Percentiles rank a stretch among this genome's conserved stretches.
These are phyloP conservation scores for Eutolmus rufibarbis DNA, from an alignment of 2,888 invertebrate species.

Conservation along the genomic window DNA sequence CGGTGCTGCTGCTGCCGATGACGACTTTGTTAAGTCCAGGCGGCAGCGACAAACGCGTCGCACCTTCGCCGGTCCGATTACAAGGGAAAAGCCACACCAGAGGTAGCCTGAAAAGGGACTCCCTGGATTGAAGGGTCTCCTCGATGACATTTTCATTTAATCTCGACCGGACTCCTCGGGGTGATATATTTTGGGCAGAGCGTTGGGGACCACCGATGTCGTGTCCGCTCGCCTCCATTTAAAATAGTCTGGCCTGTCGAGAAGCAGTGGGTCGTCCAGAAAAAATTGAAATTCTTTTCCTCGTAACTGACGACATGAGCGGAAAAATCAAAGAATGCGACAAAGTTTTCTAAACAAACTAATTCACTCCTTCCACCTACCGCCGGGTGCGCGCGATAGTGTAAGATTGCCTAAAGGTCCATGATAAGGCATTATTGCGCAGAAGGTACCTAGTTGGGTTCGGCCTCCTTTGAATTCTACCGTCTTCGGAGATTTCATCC, in stretches of 20 bases:
- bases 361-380: conserved; percentile 39
- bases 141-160: conserved; percentile 42
- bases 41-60: conserved; percentile 13
- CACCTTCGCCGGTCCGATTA: conserved; percentile 6
- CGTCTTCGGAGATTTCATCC: not conserved
- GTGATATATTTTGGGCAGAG: conserved; percentile 42
- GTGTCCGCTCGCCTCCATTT: not conserved
- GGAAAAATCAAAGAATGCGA: conserved; percentile 31
- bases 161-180: conserved; percentile 6
- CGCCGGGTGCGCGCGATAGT: not conserved
- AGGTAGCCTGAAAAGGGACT: conserved; percentile 27
- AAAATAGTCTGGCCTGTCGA: not conserved
- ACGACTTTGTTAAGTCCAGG: conserved; percentile 20
- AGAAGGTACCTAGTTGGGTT: not conserved
- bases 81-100: not conserved
- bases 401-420: not conserved
- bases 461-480: conserved; percentile 13
- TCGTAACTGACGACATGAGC: not conserved
- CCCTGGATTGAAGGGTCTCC: conserved; percentile 19
- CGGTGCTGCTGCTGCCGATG: conserved; percentile 4
- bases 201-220: conserved; percentile 44
- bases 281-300: not conserved
- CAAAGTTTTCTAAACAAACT: conserved; percentile 34
- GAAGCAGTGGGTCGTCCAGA: not conserved
- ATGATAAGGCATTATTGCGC: conserved; percentile 3